Evolutionary conservation across 2,888 invertebrate species (phyloP), one percentile per base, ranked within the genome.

Genomic region (Apotomis turbidana): DNA sequence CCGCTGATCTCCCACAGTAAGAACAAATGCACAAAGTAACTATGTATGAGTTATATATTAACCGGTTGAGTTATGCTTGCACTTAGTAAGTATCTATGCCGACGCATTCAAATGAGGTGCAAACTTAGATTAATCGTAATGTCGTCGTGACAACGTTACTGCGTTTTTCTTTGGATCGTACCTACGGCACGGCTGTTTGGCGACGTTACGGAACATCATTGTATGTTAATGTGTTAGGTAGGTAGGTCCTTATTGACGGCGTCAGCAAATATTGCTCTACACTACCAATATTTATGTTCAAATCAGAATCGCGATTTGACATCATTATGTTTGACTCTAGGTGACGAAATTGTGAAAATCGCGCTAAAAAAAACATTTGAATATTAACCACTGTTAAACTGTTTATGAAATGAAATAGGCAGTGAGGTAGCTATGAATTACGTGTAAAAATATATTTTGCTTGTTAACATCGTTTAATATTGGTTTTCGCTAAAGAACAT

Each of bases 401-500:
- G 41, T 41, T 41, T 41, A 41, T 6, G 6, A 41, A 41, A 41
- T 41, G 5, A 41, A 41, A 6, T 27, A 27, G 27, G 27, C 27
- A 41, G 5, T 41, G 3, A 41, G 41, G 8, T 49, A 49, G 44
- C 6, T 44, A 44, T 44, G 27, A 44, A 6, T 5, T 5, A 5
- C 44, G 8, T 49, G 9, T 6, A 27, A 15, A 15, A 10, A 46
- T 15, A 49, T 46, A 61, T 61, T 61, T 49, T 60, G 59, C 44
- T 15, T 12, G 44, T 46, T 46, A 6, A 36, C 27, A 3, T 51
- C 62, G 51, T 5, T 51, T 38, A 62, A 27, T 46, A 62, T 52
- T 52, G 62, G 51, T 52, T 62, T 63, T 54, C 63, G 38, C 52
- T 54, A 63, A 54, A 63, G 38, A 13, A 3, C 52, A 54, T 63